These are phyloP conservation scores for Leptopilina drosophilae DNA, from an alignment of 2,888 invertebrate species.

Conservation along the genomic window DNA sequence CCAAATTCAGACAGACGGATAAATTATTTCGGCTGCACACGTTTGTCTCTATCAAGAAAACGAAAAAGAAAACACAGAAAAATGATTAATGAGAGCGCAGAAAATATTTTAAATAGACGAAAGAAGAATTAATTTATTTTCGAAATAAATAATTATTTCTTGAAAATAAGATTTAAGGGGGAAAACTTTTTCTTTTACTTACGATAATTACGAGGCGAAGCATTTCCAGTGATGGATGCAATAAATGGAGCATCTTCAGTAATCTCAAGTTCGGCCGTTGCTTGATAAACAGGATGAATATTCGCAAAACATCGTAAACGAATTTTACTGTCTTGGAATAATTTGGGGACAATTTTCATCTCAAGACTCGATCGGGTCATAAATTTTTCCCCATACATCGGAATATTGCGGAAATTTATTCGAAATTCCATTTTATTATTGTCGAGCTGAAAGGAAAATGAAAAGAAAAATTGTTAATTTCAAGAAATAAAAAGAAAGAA, in stretches of 20 bases:
- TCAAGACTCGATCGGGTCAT: slow-evolving; percentile 66
- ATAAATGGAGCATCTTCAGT: slow-evolving; percentile 71
- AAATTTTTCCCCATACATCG: slow-evolving; percentile 57
- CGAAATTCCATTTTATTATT: slow-evolving; percentile 59
- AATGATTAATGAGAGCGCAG: not conserved
- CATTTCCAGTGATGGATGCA: slow-evolving; percentile 73
- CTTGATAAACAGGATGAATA: slow-evolving; percentile 69
- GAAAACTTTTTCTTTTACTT: slow-evolving; percentile 56
- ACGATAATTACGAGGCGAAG: slow-evolving; percentile 71
- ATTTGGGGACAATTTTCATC: slow-evolving; percentile 65
- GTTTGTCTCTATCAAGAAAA: not conserved
- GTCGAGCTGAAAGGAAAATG: slow-evolving; percentile 64
- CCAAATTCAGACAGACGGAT: not conserved
- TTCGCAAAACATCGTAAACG: slow-evolving; percentile 69
- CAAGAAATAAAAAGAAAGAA: too few species aligned
- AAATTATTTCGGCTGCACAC: slow-evolving; percentile 7
- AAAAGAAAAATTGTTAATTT: too few species aligned
- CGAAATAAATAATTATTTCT: too few species aligned
- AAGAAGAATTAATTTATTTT: too few species aligned
- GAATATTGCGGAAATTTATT: slow-evolving; percentile 55
- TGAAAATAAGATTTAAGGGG: too few species aligned
- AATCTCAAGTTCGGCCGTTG: slow-evolving; percentile 67
- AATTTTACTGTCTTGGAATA: slow-evolving; percentile 69
- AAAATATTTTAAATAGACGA: not conserved
- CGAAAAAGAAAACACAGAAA: not conserved